These are phyloP conservation scores for Eugnorisma glareosa DNA, from an alignment of 2,888 invertebrate genomes.

Conservation along the genomic window DNA sequence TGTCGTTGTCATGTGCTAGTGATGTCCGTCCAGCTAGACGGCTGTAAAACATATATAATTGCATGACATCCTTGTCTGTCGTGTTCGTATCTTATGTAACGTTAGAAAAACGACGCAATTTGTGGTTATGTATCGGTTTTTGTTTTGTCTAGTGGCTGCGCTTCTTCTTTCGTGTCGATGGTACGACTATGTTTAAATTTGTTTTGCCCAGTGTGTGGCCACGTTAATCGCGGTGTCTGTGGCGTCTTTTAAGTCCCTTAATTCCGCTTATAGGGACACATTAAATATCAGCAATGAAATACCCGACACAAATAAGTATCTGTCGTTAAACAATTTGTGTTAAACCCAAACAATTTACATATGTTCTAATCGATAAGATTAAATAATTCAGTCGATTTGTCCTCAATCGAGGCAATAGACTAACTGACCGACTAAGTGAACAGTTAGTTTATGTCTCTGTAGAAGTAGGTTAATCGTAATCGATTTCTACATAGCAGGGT, in stretches of 20 bases:
- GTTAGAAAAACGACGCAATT: neutral
- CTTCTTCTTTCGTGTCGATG: neutral
- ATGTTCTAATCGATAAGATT: neutral
- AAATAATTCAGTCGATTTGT: neutral
- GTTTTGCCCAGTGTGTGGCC: too few species aligned
- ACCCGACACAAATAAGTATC: neutral
- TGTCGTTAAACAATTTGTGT: too few species aligned
- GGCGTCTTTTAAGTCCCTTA: too few species aligned
- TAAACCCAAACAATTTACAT: neutral
- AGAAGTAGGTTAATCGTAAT: neutral
- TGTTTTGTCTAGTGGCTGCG: neutral
- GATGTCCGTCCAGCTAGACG: neutral
- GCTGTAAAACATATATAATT: conserved; percentile 21
- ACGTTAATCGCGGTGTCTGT: too few species aligned
- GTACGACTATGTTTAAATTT: too few species aligned
- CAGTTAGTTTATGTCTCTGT: neutral
- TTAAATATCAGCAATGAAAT: neutral
- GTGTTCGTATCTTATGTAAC: conserved; percentile 5
- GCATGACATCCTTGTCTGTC: conserved; percentile 20
- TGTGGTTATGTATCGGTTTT: neutral
- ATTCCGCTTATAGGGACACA: too few species aligned
- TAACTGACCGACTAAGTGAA: neutral
- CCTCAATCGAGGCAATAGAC: neutral
- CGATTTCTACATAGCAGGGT: neutral
- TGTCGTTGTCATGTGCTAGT: conserved; percentile 22